phyloP scores from a whole-genome alignment of 1,140 invertebrate genomes.

The Drosophila kikkawai region DNA sequence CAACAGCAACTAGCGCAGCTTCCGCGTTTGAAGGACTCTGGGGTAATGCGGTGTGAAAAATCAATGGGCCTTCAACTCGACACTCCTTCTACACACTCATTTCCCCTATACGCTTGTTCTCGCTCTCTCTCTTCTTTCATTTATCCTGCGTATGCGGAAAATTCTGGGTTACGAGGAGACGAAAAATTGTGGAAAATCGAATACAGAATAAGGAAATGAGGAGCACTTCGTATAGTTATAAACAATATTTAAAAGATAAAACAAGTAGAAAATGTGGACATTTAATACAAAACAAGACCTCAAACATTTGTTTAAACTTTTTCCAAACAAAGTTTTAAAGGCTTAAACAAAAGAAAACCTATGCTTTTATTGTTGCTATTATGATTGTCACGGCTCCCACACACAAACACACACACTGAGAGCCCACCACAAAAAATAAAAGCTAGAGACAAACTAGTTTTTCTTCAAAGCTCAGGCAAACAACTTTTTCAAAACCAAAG shows the following conservation, averaged over 20 bases:
- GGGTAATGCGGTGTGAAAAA: constrained; percentile 68
- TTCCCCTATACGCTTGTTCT: no score
- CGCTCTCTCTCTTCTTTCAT: neutral
- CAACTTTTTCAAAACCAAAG: constrained; percentile 28
- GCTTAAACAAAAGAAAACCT: constrained; percentile 18
- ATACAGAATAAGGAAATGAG: neutral
- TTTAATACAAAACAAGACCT: constrained; percentile 1
- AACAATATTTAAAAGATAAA: neutral
- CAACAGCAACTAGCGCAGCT: constrained; percentile 46
- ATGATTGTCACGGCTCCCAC: constrained; percentile 37
- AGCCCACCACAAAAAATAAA: constrained; percentile 4
- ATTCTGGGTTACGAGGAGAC: constrained; percentile 12
- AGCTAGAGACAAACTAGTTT: constrained; percentile 32
- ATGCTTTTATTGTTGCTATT: constrained; percentile 2
- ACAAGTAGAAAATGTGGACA: neutral
- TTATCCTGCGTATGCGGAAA: constrained; percentile 24
- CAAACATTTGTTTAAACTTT: neutral
- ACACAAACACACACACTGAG: constrained; percentile 14
- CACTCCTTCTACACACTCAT: neutral
- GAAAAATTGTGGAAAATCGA: neutral
- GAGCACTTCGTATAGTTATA: neutral
- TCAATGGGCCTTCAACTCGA: constrained; percentile 63
- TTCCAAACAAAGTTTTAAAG: constrained; percentile 5
- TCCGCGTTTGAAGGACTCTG: constrained; percentile 26
- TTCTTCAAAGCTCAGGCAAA: constrained; percentile 35